phyloP scores from a whole-genome alignment of 2,888 invertebrate species.

The Hyles lineata region DNA sequence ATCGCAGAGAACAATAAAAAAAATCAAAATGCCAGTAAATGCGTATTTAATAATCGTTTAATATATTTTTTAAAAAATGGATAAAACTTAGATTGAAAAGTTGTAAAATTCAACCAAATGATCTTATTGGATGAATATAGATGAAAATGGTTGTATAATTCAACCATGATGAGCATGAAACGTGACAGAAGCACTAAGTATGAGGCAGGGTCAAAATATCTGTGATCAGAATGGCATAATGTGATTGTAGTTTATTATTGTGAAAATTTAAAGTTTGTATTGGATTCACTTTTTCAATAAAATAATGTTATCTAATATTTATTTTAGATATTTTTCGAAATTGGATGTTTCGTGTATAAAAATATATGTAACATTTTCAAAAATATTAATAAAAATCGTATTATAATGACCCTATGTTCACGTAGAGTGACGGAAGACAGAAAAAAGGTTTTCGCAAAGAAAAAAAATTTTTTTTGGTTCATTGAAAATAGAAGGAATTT shows the following conservation, averaged over 20 bases:
- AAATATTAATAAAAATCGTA: too few species aligned
- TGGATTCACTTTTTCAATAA: slow-evolving; percentile 3
- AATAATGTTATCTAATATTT: background rate
- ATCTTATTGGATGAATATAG: background rate
- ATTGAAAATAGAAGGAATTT: too few species aligned
- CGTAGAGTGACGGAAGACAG: too few species aligned
- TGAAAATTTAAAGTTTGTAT: slow-evolving; percentile 25
- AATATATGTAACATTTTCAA: too few species aligned
- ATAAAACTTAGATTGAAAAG: background rate
- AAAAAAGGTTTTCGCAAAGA: too few species aligned
- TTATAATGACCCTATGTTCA: too few species aligned
- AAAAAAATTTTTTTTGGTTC: too few species aligned
- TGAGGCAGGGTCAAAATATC: slow-evolving; percentile 72
- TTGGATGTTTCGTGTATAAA: too few species aligned
- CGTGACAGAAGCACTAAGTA: slow-evolving; percentile 52
- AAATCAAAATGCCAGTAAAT: too few species aligned
- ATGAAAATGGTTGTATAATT: background rate
- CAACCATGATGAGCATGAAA: slow-evolving; percentile 23
- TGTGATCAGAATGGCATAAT: slow-evolving; percentile 75
- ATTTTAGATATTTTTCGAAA: too few species aligned
- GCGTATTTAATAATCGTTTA: too few species aligned
- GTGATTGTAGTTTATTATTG: slow-evolving; percentile 71
- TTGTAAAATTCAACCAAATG: background rate
- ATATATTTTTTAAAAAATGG: too few species aligned
- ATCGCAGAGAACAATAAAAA: background rate